Base-by-base conservation (phyloP, 2,888 invertebrate genomes). In the Cartodere bifasciata region DNA sequence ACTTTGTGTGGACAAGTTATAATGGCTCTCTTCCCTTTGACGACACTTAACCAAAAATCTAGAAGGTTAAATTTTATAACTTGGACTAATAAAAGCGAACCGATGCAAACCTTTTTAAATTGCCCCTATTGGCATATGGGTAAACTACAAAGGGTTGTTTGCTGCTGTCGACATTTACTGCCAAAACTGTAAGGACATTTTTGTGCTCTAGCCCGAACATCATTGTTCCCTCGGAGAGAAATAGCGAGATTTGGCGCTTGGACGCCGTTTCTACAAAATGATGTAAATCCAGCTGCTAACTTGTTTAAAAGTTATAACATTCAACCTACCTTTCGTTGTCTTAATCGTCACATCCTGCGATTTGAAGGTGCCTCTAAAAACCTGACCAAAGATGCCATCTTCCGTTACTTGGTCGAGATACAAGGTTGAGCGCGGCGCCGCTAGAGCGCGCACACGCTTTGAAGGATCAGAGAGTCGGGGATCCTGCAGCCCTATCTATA, bases 381-480 rank as follows among this genome's bases (percentile, higher is more conserved):
- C 74, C 36, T 80, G 72, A 2, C 91, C 90, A 53, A 88, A 92
- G 24, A 88, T 88, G 16, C 91, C 92, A 64, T 84, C 79, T 44
- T 81, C 78, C 2, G 76, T 58, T 2, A 75, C 55, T 27, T 67
- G 65, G 37, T 71, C 69, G 15, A 75, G 60, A 5, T 65, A 63
- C 16, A 78, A 67, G 40, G 71, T 70, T 9, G 70, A 63, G n/a
- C 73, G 64, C 13, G 70, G 63, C 3, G 74, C 69, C 3, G 71
- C 64, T 13, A 77, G 64, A 23, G 69, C 60, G 11, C 70, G 67
- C 3, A 77, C 65, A 37, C 75, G 70, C 43, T 76, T 75, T 2
- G 68, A 68, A 2, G 75, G 75, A 38, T 70, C 52, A 9, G 39
- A 39, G 15, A 48, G 39, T 20, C 55, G 44, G 4, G 55, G 52